Conservation (phyloP, 2,888 invertebrate species). For the Nephrotoma flavescens region DNA sequence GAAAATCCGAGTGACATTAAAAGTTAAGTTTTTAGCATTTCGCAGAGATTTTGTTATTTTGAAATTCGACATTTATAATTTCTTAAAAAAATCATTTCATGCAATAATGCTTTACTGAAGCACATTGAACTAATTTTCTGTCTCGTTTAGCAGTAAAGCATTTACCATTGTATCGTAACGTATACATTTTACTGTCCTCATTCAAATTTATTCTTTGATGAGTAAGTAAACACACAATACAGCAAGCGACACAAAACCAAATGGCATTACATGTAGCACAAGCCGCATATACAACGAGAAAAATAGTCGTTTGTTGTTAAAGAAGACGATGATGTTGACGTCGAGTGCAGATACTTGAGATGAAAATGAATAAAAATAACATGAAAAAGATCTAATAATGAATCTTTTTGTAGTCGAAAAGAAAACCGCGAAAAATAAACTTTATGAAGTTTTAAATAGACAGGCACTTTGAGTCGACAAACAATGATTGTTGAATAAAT, state of each 20-base stretch:
- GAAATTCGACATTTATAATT: too few relatives aligned
- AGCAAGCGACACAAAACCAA: neutral
- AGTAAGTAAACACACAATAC: neutral
- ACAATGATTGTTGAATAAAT: neutral
- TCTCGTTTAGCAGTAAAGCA: too few relatives aligned
- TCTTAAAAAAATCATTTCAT: too few relatives aligned
- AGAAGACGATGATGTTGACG: neutral
- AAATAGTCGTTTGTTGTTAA: neutral
- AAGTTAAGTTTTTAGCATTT: too few relatives aligned
- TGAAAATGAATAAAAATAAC: neutral
- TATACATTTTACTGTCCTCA: too few relatives aligned
- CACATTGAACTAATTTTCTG: too few relatives aligned
- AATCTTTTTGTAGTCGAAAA: neutral
- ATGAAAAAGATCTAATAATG: neutral
- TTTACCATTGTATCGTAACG: too few relatives aligned
- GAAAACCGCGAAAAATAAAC: neutral
- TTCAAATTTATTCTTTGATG: too few relatives aligned
- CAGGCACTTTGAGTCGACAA: neutral
- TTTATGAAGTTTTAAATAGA: neutral
- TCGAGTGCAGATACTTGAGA: neutral
- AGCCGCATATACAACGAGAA: neutral
- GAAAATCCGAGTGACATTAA: too few relatives aligned
- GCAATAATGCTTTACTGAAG: too few relatives aligned
- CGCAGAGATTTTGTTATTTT: too few relatives aligned
- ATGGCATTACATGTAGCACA: neutral